Evolutionary conservation across 2,888 invertebrate species (phyloP).

Genomic region (Lepetodrilus schrolli): DNA sequence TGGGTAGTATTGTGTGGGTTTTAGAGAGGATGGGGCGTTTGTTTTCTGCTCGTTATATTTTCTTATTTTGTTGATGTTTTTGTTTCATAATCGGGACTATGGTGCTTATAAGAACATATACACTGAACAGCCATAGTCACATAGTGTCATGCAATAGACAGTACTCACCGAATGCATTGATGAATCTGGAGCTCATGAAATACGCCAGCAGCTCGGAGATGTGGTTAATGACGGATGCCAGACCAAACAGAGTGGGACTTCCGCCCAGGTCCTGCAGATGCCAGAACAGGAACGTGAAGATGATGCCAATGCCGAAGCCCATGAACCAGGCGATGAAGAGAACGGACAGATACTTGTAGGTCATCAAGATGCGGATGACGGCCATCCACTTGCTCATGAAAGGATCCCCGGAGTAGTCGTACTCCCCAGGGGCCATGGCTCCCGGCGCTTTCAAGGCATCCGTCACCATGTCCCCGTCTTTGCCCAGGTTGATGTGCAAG

Average conservation of each 20-base stretch:
- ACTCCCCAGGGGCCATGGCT: slow-evolving; percentile 41
- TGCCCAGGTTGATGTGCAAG: slow-evolving; percentile 75
- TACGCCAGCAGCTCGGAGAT: slow-evolving; percentile 98
- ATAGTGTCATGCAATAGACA: too few relatives aligned
- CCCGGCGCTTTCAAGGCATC: slow-evolving; percentile 62
- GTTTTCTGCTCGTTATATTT: too few relatives aligned
- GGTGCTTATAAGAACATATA: too few relatives aligned
- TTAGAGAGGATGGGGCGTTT: too few relatives aligned
- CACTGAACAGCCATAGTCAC: too few relatives aligned
- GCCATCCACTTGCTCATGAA: slow-evolving; percentile 85
- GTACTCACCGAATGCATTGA: slow-evolving; percentile 89
- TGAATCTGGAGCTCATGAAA: slow-evolving; percentile 96
- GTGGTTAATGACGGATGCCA: slow-evolving; percentile 98
- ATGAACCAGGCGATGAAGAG: slow-evolving; percentile 98
- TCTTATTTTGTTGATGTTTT: too few relatives aligned
- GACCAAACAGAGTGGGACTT: slow-evolving; percentile 96
- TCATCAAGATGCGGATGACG: slow-evolving; percentile 91
- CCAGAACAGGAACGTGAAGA: slow-evolving; percentile 99
- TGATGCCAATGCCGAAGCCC: slow-evolving; percentile 98
- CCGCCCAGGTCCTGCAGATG: slow-evolving; percentile 91
- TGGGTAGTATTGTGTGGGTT: too few relatives aligned
- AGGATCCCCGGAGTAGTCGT: slow-evolving; percentile 53
- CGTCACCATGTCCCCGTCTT: slow-evolving; percentile 64
- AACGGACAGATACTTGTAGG: slow-evolving; percentile 86
- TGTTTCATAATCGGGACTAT: too few relatives aligned